Evolutionary conservation across 53 echinoderm and acorn worm genomes (phyloP), one percentile per base, ranked within the genome.

Genomic region (Arbacia lixula): DNA sequence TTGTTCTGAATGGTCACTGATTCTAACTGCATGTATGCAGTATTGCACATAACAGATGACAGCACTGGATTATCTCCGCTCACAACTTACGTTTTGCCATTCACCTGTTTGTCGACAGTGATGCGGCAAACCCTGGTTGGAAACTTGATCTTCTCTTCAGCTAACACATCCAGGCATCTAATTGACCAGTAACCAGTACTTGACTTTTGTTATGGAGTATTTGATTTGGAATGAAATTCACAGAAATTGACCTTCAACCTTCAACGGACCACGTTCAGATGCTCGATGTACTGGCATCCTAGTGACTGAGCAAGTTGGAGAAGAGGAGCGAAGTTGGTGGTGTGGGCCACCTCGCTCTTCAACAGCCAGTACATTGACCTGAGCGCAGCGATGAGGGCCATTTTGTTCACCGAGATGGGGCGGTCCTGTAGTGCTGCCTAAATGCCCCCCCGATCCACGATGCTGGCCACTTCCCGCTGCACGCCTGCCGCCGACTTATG

Each of bases 351-450:
- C 49, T 46, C 49, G 49, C 49, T 46, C 14, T 46, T 46, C 8
- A 46, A 10, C 49, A 46, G 9, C 49, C 49, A 46, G 49, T 46
- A 46, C 49, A 46, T 46, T 8, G 9, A 46, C 49, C 49, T 8
- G 9, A 46, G 49, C 9, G 49, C 49, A 14, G 49, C 49, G 14
- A 46, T 46, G 8, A 46, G 8, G 14, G 49, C 49, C 49, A 46
- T 46, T 8, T 14, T 8, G 49, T 46, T 46, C 14, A 46, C 14
- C 9, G 49, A 46, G 9, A 46, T 14, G 49, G 49, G 49, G 8
- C 9, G 49, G 49, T 46, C 38, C 14, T 40, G 49, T 49, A 87
- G 43, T 29, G 88, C 88, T 84, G 35, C 71, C 65, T 68, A 69
- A 21, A 83, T 81, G 17, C 80, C 79, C 16, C 85, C 73, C n/a